Evolutionary conservation across 1,140 invertebrate genomes (phyloP).

Genomic region (Agraylea sexmaculata): DNA sequence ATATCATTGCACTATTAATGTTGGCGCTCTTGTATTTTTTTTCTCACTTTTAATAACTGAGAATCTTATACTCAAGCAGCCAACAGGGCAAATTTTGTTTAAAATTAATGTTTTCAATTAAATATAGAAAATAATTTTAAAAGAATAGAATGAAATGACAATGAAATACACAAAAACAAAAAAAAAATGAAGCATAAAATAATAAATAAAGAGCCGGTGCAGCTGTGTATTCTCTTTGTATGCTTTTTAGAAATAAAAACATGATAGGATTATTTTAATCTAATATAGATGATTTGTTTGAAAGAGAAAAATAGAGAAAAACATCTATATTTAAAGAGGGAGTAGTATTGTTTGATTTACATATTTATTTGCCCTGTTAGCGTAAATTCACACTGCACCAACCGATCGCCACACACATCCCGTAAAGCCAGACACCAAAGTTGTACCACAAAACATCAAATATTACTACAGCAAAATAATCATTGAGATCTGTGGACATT

Average conservation of each 20-base stretch:
- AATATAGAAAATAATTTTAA: conserved; percentile 18
- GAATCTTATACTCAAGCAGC: conserved; percentile 17
- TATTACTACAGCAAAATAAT: conserved; percentile 8
- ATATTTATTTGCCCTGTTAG: conserved; percentile 19
- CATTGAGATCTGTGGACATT: too few relatives aligned
- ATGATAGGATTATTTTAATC: conserved; percentile 1
- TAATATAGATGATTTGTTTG: conserved; percentile 2
- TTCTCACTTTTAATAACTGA: conserved; percentile 5
- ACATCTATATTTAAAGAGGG: background rate
- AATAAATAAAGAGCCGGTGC: conserved; percentile 19
- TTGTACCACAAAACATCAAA: conserved; percentile 5
- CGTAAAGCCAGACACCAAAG: conserved; percentile 18
- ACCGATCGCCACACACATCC: conserved; percentile 19
- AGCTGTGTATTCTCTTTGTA: too few relatives aligned
- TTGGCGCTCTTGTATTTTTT: conserved; percentile 13
- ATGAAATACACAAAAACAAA: too few relatives aligned
- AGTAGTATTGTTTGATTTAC: background rate
- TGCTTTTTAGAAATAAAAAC: too few relatives aligned
- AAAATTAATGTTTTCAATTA: conserved; percentile 18
- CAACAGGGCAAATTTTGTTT: conserved; percentile 21
- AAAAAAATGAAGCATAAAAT: conserved; percentile 16
- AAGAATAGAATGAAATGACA: too few relatives aligned
- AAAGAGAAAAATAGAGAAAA: background rate
- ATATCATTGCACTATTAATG: conserved; percentile 20
- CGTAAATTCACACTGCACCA: conserved; percentile 20